Base-by-base conservation (phyloP, 2,113 vertebrate species). In the Neodontobutis hainanensis region DNA sequence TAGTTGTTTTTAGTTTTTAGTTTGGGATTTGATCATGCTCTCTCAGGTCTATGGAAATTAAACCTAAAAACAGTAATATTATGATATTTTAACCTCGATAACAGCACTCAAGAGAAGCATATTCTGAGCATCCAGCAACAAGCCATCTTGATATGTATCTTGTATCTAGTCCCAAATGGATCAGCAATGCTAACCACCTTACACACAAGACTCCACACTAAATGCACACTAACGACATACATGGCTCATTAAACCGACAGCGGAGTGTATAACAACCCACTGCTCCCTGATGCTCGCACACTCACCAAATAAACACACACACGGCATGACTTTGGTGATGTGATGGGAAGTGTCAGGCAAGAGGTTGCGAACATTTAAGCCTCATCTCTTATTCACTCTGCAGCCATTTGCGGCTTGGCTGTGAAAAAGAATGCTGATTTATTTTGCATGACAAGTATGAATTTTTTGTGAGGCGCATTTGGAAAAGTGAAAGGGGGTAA, bases 401-500 rank as follows among this genome's bases (percentile, higher is more conserved):
- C 86, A 89, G 88, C 60, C 66, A 82, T 90, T 93, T 94, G 91
- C 85, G 83, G 83, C 84, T 83, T 69, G 67, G 82, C 90, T 82
- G 83, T 51, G 72, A 81, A 87, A 92, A 91, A 87, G 74, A 82
- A 73, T 65, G 62, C 70, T 92, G 87, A 93, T 94, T 93, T 93
- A 93, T 94, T 95, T 94, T 92, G 91, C 89, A 92, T 92, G 92
- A 90, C 89, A 93, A 92, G 84, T 89, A 90, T 85, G 91, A 93
- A 92, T 94, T 93, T 92, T 91, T 94, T 92, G 81, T 87, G 80
- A 90, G 88, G 82, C 78, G 71, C 58, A 70, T 86, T 88, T 77
- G 71, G 72, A 70, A 66, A 79, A 82, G 75, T 62, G 68, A 50
- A 58, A 43, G 66, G 16, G 57, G 40, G 57, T 68, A 68, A 80